Evolutionary conservation across 1,140 invertebrate species (phyloP).

Genomic region (Calosoma granatense): DNA sequence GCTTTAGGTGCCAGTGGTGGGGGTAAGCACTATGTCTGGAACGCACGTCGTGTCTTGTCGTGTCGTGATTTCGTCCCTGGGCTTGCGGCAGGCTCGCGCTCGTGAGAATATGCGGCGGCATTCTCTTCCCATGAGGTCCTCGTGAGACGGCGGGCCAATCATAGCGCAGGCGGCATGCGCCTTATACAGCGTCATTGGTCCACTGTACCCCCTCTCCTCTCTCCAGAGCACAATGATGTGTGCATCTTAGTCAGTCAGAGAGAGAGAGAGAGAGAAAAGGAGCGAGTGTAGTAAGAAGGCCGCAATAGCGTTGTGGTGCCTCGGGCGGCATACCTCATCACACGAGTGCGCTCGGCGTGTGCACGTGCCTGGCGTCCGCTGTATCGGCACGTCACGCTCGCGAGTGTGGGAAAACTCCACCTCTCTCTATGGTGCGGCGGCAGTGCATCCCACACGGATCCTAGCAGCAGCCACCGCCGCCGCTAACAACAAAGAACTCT

Average conservation of each 20-base stretch:
- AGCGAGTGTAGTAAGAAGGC: too few species aligned
- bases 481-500: neutral
- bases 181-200: neutral
- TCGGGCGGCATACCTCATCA: neutral
- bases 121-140: constrained; percentile 3
- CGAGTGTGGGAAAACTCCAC: constrained; percentile 6
- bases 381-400: neutral
- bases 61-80: neutral
- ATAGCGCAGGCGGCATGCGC: neutral
- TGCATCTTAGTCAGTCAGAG: too few species aligned
- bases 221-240: neutral
- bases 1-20: too few species aligned
- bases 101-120: constrained; percentile 1
- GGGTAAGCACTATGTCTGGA: neutral
- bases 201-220: neutral
- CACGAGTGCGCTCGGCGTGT: too few species aligned
- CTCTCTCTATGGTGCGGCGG: neutral
- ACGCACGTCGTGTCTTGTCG: neutral
- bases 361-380: neutral
- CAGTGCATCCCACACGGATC: neutral
- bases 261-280: too few species aligned
- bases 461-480: neutral
- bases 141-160: neutral
- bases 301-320: too few species aligned
- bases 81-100: neutral